A percentile compares a stretch with the other conserved stretches of the same genome.
These are phyloP conservation scores for Pseudonaja textilis DNA, from an alignment of 2,113 vertebrate genomes.

Conservation along the genomic window DNA sequence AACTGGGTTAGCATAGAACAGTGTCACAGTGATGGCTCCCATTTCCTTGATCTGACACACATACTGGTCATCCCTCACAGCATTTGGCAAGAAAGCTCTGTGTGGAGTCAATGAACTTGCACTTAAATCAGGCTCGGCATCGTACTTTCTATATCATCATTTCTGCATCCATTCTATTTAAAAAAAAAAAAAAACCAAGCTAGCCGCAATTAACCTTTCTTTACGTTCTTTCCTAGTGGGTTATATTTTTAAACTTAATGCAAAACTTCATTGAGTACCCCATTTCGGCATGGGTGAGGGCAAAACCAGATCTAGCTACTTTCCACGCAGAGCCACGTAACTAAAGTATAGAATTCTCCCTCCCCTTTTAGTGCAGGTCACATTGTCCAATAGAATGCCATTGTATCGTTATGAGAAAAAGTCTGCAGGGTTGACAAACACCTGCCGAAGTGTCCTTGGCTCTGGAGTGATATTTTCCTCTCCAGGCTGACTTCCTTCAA, in stretches of 20 bases:
- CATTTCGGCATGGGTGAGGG: too few relatives aligned
- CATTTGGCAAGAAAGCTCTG: not conserved
- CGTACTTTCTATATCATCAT: not conserved
- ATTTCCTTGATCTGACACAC: not conserved
- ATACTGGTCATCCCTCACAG: not conserved
- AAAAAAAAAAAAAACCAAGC: not conserved
- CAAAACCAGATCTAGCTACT: too few relatives aligned
- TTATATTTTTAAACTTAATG: rapidly evolving
- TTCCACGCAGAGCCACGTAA: too few relatives aligned
- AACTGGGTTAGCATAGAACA: not conserved
- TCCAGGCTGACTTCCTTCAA: not conserved
- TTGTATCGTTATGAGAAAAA: too few relatives aligned
- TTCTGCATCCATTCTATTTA: not conserved
- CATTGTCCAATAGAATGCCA: too few relatives aligned
- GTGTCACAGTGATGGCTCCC: not conserved
- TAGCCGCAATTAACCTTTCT: not conserved
- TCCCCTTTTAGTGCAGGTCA: too few relatives aligned
- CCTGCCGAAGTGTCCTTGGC: too few relatives aligned
- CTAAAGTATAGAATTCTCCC: too few relatives aligned
- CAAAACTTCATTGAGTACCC: too few relatives aligned
- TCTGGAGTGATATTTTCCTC: not conserved
- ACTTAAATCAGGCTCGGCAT: not conserved
- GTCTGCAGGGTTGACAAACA: too few relatives aligned
- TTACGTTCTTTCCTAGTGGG: rapidly evolving
- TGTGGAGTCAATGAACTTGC: not conserved